Evolutionary conservation across 2,888 invertebrate genomes (phyloP).

Genomic region (Salpingus planirostris): DNA sequence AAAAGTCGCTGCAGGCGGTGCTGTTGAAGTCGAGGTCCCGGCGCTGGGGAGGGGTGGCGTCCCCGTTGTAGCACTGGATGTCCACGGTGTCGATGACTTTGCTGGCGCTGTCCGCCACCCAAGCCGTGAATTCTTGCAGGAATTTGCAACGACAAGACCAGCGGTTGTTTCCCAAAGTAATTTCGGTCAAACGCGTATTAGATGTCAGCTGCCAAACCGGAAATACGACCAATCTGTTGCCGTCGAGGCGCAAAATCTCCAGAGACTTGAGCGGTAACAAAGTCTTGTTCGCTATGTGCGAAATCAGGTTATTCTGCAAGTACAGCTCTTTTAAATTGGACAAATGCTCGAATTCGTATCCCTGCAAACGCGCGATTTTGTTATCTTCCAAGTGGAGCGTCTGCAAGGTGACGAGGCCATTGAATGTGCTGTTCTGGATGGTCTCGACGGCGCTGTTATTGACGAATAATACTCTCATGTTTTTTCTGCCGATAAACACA

Average conservation of each 20-base stretch:
- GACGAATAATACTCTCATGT: slow-evolving; percentile 75
- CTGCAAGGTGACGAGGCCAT: slow-evolving; percentile 70
- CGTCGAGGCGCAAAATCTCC: slow-evolving; percentile 72
- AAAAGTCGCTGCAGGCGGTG: slow-evolving; percentile 80
- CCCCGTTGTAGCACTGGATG: slow-evolving; percentile 73
- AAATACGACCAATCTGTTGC: slow-evolving; percentile 72
- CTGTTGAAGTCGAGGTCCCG: slow-evolving; percentile 76
- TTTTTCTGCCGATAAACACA: slow-evolving; percentile 83
- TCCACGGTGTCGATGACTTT: slow-evolving; percentile 71
- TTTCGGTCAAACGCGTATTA: slow-evolving; percentile 61
- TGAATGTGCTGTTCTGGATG: slow-evolving; percentile 85
- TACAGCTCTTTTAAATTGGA: slow-evolving; percentile 72
- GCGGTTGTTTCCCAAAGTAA: slow-evolving; percentile 73
- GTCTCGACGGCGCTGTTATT: slow-evolving; percentile 77
- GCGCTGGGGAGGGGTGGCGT: slow-evolving; percentile 63
- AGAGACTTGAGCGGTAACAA: slow-evolving; percentile 69
- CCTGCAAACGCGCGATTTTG: slow-evolving; percentile 66
- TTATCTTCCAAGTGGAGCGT: slow-evolving; percentile 81
- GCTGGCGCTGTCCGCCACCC: slow-evolving; percentile 72
- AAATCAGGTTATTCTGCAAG: slow-evolving; percentile 76
- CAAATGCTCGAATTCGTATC: slow-evolving; percentile 78
- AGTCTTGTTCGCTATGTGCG: slow-evolving; percentile 70
- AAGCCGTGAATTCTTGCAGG: slow-evolving; percentile 72
- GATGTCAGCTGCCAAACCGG: slow-evolving; percentile 67
- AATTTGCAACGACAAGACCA: slow-evolving; percentile 91